phyloP scores from a whole-genome alignment of 1,140 invertebrate species.

The Patella vulgata region DNA sequence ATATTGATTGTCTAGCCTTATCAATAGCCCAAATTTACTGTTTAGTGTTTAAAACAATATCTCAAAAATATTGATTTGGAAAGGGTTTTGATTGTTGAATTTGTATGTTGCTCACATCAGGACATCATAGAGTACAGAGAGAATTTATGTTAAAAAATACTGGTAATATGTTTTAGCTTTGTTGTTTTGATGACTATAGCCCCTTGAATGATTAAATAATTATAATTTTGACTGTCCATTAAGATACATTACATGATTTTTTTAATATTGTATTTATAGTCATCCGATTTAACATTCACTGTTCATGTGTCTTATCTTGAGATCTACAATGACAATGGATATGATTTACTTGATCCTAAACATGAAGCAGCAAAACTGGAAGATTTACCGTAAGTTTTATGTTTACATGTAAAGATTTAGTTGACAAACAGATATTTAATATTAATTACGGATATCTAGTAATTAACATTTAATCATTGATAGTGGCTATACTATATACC shows the following conservation, averaged over 20 bases:
- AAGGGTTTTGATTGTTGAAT: no score
- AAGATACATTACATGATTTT: no score
- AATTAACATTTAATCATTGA: background rate
- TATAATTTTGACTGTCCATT: no score
- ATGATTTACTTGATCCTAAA: conserved; percentile 73
- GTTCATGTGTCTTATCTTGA: conserved; percentile 67
- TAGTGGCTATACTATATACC: background rate
- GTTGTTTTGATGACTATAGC: background rate
- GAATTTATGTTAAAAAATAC: no score
- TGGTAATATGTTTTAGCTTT: conserved; percentile 12
- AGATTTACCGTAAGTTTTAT: conserved; percentile 70
- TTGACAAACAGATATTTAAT: background rate
- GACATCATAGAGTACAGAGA: no score
- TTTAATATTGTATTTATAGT: no score
- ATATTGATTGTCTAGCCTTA: background rate
- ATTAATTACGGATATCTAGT: background rate
- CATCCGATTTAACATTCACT: conserved; percentile 56
- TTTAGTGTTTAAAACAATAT: no score
- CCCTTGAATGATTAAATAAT: background rate
- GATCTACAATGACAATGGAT: conserved; percentile 70
- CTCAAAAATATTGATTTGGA: no score
- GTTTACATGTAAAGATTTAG: background rate
- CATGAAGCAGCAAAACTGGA: conserved; percentile 70
- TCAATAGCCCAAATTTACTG: no score
- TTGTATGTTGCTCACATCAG: no score